Base-by-base conservation (phyloP, 2,888 invertebrate species). In the Troides oblongomaculatus region DNA sequence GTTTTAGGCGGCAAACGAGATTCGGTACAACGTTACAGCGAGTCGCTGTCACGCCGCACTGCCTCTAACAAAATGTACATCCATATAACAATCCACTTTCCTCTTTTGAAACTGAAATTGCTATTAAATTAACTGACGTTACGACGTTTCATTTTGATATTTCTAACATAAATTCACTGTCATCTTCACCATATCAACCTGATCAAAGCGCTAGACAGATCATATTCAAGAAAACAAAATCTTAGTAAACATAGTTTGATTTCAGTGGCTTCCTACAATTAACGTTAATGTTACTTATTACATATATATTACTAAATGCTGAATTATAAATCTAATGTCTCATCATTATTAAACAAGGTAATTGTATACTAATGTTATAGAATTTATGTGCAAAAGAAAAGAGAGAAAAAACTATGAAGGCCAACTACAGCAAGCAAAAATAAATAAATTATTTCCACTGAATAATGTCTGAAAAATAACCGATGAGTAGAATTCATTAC, bases 1-100 rank as follows among this genome's bases (percentile, higher is more conserved):
- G 30, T 60, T 60, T 66, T 66, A 66, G 66, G 59, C 66, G 58
- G 66, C 46, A 66, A 66, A 66, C 66, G 66, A 50, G 66, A 66
- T 66, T 66, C 66, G 46, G 66, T 57, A 21, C 50, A 66, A 66
- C 59, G 66, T 66, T 60, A 66, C 21, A 25, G 59, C 60, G 50
- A 30, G 46, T 65, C 66, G 30, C 66, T 66, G 60, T 66, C 66
- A 60, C 66, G 66, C 59, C 36, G 59, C 66, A 60, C 66, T 60
- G 59, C 46, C 60, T 66, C 30, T n/a, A 14, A 65, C 60, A 21
- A 66, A 66, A 66, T 60, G 7, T 62, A 66, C 39, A 66, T 60
- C 59, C 21, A 18, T 60, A 59, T 21, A 30, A 57, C 12, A 57
- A 57, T 57, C 23, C 50, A 50, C 59, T n/a, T 66, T 66, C 21